Base-by-base conservation (phyloP, 2,113 vertebrate genomes). In the Sylvia atricapilla region DNA sequence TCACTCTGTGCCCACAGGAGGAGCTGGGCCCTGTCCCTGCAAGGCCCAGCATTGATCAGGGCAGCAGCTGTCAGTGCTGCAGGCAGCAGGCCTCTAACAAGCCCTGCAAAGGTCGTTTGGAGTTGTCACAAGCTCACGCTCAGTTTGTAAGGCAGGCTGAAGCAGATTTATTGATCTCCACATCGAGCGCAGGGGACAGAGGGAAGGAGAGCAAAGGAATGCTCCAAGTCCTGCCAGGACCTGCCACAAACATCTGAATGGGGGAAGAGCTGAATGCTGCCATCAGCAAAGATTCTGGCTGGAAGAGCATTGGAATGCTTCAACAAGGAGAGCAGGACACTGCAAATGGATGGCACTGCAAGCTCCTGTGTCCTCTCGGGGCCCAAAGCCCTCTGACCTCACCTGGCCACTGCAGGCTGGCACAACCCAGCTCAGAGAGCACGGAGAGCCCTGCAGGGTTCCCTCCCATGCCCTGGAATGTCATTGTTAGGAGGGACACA, bases 91-190 rank as follows among this genome's bases (percentile, higher is more conserved):
- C 25, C 19, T 94, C 46, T 60, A 93, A 91, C 78, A 27, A 94
- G 75, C 53, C 69, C 30, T n/a, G 2, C 73, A 60, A 23, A 76
- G 75, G 33, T 75, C 24, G 1, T 21, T 24, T 90, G 90, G 88
- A 69, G 33, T 13, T 63, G 90, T 82, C 95, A 90, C 28, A 27
- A 63, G 75, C 82, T 93, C 78, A 58, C 2, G 2, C 64, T 69
- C 24, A 17, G 64, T 82, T 93, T 94, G 90, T 25, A 56, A 96
- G 94, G 81, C 53, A 64, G 74, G 23, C 49, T 52, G 81, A 79
- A 76, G 55, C 33, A 56, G 87, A 70, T 94, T 95, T 93, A 94
- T 91, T 86, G 92, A 94, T 31, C 39, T n/a, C 47, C 19, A 12
- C 12, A 11, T 33, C 37, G 39, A 8, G 66, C 1, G 0, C 23